These are phyloP conservation scores for Tetramorium alpestre DNA, from an alignment of 1,140 invertebrate genomes.

Conservation along the genomic window DNA sequence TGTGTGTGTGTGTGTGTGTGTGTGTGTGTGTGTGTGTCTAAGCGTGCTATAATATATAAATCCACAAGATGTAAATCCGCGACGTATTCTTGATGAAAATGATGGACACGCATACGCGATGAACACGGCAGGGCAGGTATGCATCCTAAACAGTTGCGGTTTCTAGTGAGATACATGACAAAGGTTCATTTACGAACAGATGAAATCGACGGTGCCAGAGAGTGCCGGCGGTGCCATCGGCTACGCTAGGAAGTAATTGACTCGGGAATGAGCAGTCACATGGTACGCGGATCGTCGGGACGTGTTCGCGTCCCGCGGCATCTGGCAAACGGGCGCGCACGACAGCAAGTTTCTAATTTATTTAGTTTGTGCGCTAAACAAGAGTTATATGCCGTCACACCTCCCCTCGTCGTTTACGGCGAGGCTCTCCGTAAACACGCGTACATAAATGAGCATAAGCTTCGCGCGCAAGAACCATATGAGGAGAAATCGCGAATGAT, in stretches of 20 bases:
- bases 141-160: not conserved
- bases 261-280: conserved; percentile 57
- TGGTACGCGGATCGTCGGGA: conserved; percentile 31
- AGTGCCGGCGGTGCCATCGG: conserved; percentile 32
- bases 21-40: no score
- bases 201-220: conserved; percentile 43
- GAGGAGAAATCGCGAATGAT: conserved; percentile 24
- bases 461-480: not conserved
- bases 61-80: not conserved
- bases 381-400: conserved; percentile 33
- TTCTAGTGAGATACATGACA: conserved; percentile 18
- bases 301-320: conserved; percentile 50
- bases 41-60: not conserved
- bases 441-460: conserved; percentile 7
- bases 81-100: not conserved
- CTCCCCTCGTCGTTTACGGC: not conserved
- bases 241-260: conserved; percentile 59
- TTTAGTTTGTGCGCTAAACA: conserved; percentile 55
- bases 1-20: no score
- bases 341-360: conserved; percentile 69
- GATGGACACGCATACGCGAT: not conserved
- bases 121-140: conserved; percentile 9
- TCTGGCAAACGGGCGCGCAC: conserved; percentile 55
- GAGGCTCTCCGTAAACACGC: conserved; percentile 3
- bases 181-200: conserved; percentile 61